Evolutionary conservation across 1,140 invertebrate genomes (phyloP).

Genomic region (Brachionus paranguensis): DNA sequence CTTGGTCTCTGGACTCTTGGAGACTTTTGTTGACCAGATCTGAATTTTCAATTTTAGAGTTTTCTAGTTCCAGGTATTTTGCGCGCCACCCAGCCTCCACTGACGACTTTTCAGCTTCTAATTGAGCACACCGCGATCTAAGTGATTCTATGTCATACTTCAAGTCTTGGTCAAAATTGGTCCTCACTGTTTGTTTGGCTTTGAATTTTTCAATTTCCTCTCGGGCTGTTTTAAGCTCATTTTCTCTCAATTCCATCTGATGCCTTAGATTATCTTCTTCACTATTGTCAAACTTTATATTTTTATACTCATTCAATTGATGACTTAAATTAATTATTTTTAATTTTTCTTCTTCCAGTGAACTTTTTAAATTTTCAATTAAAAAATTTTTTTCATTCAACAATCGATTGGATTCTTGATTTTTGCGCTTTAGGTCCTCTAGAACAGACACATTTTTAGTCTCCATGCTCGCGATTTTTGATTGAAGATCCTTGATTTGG

Average conservation of each 20-base stretch:
- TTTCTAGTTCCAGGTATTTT: conserved; percentile 48
- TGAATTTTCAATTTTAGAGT: conserved; percentile 48
- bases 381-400: not conserved
- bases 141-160: conserved; percentile 42
- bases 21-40: conserved; percentile 50
- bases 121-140: conserved; percentile 43
- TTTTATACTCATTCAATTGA: not conserved
- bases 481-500: conserved; percentile 48
- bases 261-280: not conserved
- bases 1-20: conserved; percentile 47
- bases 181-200: not conserved
- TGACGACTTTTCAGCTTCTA: conserved; percentile 48
- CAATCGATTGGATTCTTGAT: conserved; percentile 33
- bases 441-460: conserved; percentile 44
- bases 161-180: not conserved
- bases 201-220: conserved; percentile 2
- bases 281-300: not conserved
- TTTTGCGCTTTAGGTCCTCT: conserved; percentile 52
- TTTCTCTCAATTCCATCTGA: not conserved
- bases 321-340: not conserved
- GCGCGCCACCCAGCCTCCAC: conserved; percentile 53
- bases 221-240: not conserved
- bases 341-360: not conserved
- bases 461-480: conserved; percentile 45
- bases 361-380: conserved; percentile 11